Evolutionary conservation across 2,888 invertebrate species (phyloP), one percentile per base, ranked within the genome.

Genomic region (Pachycephus smyrnensis): DNA sequence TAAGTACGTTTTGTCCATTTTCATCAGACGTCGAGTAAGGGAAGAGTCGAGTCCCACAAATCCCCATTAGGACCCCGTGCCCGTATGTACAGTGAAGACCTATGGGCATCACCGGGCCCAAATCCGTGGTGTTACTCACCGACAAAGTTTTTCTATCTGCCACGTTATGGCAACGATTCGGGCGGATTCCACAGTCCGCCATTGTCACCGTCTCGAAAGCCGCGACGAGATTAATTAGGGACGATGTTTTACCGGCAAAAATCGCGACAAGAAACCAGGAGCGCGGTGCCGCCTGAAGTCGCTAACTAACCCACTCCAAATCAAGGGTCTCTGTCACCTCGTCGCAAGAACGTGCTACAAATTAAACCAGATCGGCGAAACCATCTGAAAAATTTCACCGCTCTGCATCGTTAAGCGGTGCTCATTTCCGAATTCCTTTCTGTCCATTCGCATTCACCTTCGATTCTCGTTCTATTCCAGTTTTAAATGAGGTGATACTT

Each of bases 281-380:
- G 77, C 81, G 84, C 75, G 68, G 69, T 74, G 77, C 82, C 85
- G 85, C 82, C 84, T 75, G 23, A 76, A 80, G 79, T 84, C 76
- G 85, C 85, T 86, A 86, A 86, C 86, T 86, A 86, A 86, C 86
- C 83, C 83, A 81, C 78, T 82, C 55, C 55, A 55, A 55, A 55
- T 55, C 79, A 81, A 86, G 81, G 85, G 80, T 30, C 79, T 82
- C 77, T 80, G 75, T 74, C 77, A 84, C 83, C 85, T 85, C 87
- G 84, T 86, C 87, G 84, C 88, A 90, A 90, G 89, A 91, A 91
- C 90, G 90, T 90, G 91, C 88, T 90, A 90, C 91, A 91, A 91
- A 91, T 90, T 91, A 91, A 90, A 88, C 86, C 83, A 84, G 88
- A 89, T 89, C 88, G 85, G 80, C 85, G 86, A 84, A 89, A 88